Evolutionary conservation across 2,113 vertebrate genomes (phyloP).

Genomic region (Antennarius striatus): DNA sequence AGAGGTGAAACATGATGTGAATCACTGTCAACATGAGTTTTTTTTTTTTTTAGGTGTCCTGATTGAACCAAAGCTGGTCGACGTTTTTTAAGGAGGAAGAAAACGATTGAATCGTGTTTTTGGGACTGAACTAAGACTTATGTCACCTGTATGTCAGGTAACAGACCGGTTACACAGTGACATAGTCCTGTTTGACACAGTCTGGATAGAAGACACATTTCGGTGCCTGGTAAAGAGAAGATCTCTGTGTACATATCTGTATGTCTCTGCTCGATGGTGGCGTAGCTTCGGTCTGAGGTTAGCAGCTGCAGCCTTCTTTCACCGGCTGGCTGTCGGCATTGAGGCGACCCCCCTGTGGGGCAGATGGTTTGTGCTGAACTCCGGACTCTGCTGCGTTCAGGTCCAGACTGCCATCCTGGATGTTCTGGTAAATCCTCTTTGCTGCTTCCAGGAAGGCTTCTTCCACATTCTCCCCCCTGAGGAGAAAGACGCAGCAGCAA

Average conservation of each 20-base stretch:
- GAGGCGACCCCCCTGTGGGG: constrained; percentile 91
- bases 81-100: too few relatives aligned
- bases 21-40: not conserved
- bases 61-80: constrained; percentile 1
- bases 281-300: constrained; percentile 64
- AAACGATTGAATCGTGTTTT: not conserved
- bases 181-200: not conserved
- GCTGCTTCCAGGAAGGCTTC: constrained; percentile 97
- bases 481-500: not conserved
- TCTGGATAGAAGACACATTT: not conserved
- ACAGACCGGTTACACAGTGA: not conserved
- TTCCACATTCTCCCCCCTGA: constrained; percentile 92
- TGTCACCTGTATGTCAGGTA: constrained; percentile 4
- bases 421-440: constrained; percentile 99
- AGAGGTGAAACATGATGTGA: not conserved
- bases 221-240: constrained; percentile 7
- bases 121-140: not conserved
- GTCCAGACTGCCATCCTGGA: constrained; percentile 97
- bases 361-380: constrained; percentile 96
- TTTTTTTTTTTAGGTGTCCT: not conserved
- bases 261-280: constrained; percentile 4
- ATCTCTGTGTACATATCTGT: constrained; percentile 19
- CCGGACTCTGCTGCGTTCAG: constrained; percentile 96
- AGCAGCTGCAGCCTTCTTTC: constrained; percentile 97
- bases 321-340: constrained; percentile 91